Evolutionary conservation across 2,113 vertebrate species (phyloP).

Genomic region (Malurus cyaneus): DNA sequence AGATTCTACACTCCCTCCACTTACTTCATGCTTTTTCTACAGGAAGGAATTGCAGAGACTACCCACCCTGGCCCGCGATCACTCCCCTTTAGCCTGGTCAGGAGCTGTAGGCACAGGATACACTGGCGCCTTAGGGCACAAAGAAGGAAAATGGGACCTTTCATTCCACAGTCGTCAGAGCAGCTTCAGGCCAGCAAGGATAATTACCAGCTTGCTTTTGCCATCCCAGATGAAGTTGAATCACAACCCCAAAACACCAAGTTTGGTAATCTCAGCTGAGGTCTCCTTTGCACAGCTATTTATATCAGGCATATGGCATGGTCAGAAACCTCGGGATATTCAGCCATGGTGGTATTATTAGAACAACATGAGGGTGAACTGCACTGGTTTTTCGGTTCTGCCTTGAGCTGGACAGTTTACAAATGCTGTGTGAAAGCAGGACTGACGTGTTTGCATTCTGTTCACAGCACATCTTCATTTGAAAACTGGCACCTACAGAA

Average conservation of each 20-base stretch:
- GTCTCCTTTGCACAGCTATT: background rate
- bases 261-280: constrained; percentile 19
- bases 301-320: background rate
- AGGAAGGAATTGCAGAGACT: background rate
- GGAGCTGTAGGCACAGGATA: background rate
- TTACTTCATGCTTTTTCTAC: background rate
- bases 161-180: rapidly evolving
- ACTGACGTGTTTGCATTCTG: background rate
- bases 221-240: background rate
- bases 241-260: background rate
- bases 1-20: background rate
- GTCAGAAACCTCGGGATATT: background rate
- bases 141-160: rapidly evolving
- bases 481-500: background rate
- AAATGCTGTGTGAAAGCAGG: background rate
- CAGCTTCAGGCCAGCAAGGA: background rate
- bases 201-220: background rate
- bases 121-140: rapidly evolving
- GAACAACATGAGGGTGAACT: background rate
- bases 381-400: background rate
- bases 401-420: background rate
- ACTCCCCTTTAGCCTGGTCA: rapidly evolving
- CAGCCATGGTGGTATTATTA: background rate
- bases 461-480: background rate
- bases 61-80: background rate